Conservation (phyloP, 2,113 vertebrate species). For the Sinocyclocheilus anshuiensis region DNA sequence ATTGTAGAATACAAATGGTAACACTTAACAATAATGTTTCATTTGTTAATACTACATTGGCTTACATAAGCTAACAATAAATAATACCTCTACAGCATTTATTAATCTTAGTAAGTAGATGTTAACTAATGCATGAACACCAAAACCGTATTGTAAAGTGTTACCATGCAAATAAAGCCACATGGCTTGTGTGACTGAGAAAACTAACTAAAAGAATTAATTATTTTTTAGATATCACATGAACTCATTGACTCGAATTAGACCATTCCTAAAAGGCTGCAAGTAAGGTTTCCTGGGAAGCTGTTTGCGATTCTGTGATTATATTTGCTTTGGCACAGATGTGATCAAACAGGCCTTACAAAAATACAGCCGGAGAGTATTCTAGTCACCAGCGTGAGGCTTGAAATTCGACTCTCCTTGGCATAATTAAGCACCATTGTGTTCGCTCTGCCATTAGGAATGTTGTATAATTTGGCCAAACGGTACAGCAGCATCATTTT, state of each 20-base stretch:
- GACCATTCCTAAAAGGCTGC: not conserved
- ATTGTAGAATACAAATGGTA: not conserved
- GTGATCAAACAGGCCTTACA: slow-evolving; percentile 15
- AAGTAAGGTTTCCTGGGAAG: not conserved
- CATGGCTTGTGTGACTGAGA: not conserved
- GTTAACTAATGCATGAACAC: not conserved
- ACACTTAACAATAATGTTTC: not conserved
- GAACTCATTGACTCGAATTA: slow-evolving; percentile 7
- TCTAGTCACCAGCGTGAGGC: slow-evolving; percentile 21
- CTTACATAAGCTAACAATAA: not conserved
- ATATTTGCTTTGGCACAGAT: slow-evolving; percentile 5
- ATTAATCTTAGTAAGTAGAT: not conserved
- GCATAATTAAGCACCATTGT: slow-evolving; percentile 39
- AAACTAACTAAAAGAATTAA: not conserved
- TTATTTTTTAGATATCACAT: not conserved
- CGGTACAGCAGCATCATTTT: slow-evolving; percentile 7
- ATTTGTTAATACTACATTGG: not conserved
- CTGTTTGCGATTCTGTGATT: not conserved
- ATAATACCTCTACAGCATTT: not conserved
- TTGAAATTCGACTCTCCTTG: slow-evolving; percentile 34
- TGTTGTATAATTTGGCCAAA: slow-evolving; percentile 19
- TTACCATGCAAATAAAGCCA: not conserved
- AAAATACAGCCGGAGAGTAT: not conserved
- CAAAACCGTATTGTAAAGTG: not conserved
- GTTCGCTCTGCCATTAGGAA: slow-evolving; percentile 8